These are phyloP conservation scores for Atta texana DNA, from an alignment of 1,140 invertebrate genomes.

Conservation along the genomic window DNA sequence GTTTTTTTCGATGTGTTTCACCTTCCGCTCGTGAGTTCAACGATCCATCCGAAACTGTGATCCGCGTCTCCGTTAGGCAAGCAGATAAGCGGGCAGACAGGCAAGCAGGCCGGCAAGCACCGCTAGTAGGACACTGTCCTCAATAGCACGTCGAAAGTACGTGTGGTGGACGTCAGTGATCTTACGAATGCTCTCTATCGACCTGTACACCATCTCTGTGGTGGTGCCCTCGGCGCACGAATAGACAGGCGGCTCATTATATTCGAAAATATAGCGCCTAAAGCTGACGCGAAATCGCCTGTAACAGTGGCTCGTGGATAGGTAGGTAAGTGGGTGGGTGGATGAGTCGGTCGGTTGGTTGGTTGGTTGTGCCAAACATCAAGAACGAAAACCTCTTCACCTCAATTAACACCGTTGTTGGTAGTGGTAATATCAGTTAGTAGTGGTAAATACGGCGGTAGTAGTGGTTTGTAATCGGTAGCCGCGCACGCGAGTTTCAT, in stretches of 20 bases:
- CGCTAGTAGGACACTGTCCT: slow-evolving; percentile 74
- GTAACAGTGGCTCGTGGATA: slow-evolving; percentile 20
- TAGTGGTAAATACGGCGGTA: slow-evolving; percentile 21
- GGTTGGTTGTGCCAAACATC: slow-evolving; percentile 45
- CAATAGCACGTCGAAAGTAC: slow-evolving; percentile 68
- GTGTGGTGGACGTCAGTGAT: slow-evolving; percentile 52
- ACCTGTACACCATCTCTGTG: slow-evolving; percentile 41
- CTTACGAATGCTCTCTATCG: slow-evolving; percentile 58
- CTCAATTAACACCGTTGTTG: slow-evolving; percentile 49
- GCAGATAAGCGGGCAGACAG: neutral
- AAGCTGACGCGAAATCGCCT: slow-evolving; percentile 25
- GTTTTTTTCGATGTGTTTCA: slow-evolving; percentile 66
- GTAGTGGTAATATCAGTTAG: slow-evolving; percentile 7
- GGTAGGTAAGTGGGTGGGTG: neutral
- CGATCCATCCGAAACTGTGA: slow-evolving; percentile 71
- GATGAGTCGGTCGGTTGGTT: neutral
- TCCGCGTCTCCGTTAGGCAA: slow-evolving; percentile 44
- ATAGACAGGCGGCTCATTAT: slow-evolving; percentile 33
- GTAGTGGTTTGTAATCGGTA: slow-evolving; percentile 26
- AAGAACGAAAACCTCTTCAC: slow-evolving; percentile 61
- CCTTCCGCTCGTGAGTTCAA: slow-evolving; percentile 65
- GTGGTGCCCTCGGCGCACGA: slow-evolving; percentile 34
- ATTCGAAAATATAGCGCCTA: slow-evolving; percentile 47
- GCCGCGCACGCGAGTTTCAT: slow-evolving; percentile 32
- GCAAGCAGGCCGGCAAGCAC: slow-evolving; percentile 29